These are phyloP conservation scores for Melanotaenia pygmaea DNA, from an alignment of 2,797 vertebrate species.

Conservation along the genomic window DNA sequence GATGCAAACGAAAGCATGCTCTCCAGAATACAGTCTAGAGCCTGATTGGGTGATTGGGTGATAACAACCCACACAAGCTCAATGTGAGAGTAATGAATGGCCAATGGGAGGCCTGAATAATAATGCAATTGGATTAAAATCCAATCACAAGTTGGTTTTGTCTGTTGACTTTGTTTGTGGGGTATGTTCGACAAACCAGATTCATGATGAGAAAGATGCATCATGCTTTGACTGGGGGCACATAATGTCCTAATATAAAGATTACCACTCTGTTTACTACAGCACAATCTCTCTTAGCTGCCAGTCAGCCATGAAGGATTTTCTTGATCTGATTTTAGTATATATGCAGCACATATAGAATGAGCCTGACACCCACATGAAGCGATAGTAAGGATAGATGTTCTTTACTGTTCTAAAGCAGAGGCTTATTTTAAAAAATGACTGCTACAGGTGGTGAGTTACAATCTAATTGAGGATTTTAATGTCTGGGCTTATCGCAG, in stretches of 20 bases:
- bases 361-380: constrained; percentile 39
- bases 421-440: constrained; percentile 57
- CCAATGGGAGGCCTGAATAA: constrained; percentile 84
- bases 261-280: constrained; percentile 76
- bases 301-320: constrained; percentile 65
- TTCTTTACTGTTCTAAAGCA: constrained; percentile 47
- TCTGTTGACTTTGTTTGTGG: constrained; percentile 84
- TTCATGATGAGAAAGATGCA: constrained; percentile 74
- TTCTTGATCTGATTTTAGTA: constrained; percentile 64
- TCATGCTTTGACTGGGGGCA: constrained; percentile 71
- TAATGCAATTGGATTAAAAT: constrained; percentile 85
- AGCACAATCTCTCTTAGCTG: constrained; percentile 62
- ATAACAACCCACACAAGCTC: constrained; percentile 81
- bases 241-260: constrained; percentile 77
- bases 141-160: constrained; percentile 81
- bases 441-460: constrained; percentile 65
- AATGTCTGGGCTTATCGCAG: constrained; percentile 70
- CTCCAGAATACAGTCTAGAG: constrained; percentile 80
- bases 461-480: constrained; percentile 76
- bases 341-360: constrained; percentile 65
- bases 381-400: constrained; percentile 43
- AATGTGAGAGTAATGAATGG: constrained; percentile 83
- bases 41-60: constrained; percentile 83
- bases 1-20: constrained; percentile 83
- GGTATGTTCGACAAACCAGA: constrained; percentile 79